Evolutionary conservation across 2,888 invertebrate genomes (phyloP).

Genomic region (Lasius fuliginosus): DNA sequence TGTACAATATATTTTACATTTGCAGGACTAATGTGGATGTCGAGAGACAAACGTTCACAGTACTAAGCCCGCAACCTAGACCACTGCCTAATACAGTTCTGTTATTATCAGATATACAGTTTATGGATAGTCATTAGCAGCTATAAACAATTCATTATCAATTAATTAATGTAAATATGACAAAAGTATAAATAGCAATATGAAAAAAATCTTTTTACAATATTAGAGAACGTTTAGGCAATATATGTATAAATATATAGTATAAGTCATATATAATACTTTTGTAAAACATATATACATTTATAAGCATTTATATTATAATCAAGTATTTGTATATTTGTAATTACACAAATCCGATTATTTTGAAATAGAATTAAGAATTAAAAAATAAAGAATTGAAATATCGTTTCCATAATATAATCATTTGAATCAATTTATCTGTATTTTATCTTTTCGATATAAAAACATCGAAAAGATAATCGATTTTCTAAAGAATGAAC

Average conservation of each 20-base stretch:
- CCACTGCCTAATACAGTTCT: conserved; percentile 96
- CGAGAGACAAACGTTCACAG: conserved; percentile 94
- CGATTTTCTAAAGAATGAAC: no score
- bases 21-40: conserved; percentile 95
- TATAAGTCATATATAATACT: neutral
- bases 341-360: neutral
- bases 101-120: conserved; percentile 96
- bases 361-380: neutral
- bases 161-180: neutral
- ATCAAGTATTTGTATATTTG: neutral
- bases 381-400: neutral
- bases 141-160: neutral
- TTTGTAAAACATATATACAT: neutral
- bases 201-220: neutral
- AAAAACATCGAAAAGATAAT: no score
- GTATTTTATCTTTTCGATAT: no score
- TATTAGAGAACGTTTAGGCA: neutral
- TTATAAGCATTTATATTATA: neutral
- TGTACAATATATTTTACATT: conserved; percentile 67
- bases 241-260: no score
- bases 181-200: neutral
- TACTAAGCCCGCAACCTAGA: conserved; percentile 97
- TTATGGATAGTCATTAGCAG: conserved; percentile 95
- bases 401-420: neutral
- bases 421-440: no score